Evolutionary conservation across 2,113 vertebrate genomes (phyloP), one percentile per base, ranked within the genome.

Genomic region (Syngnathus scovelli): DNA sequence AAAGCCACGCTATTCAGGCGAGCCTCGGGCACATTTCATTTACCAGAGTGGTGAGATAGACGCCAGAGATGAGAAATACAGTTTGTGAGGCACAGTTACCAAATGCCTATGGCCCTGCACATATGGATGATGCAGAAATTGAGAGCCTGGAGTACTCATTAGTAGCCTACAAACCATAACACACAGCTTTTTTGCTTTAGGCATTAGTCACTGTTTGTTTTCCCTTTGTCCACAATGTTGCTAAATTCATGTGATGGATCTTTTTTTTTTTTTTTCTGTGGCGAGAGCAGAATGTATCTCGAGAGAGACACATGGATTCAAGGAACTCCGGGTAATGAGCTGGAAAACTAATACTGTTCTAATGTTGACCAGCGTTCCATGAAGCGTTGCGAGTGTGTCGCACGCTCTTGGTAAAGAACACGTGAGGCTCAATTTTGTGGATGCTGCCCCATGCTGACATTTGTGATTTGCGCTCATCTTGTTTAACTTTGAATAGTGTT

Each of bases 261-360:
- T 4, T 70, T 64, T 74, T 56, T 70, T 64, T 74, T 56, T 43
- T 13, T 70, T 64, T 74, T 56, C 41, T n/a, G 69, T 43, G 55
- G 51, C 52, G 5, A 5, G 9, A 41, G 67, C 64, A 67, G 69
- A 70, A 66, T 69, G 38, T 55, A 54, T 81, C 76, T 59, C 13
- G 18, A 62, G 69, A 69, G 78, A 74, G 56, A 46, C 27, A 1
- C 5, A 0, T 37, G 46, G 52, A 63, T 68, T 39, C 27, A 61
- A 18, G 68, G 68, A 69, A 78, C 67, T 75, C 52, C 67, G 72
- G 70, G 46, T 77, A 83, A 85, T 79, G 75, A 76, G 73, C 48
- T 76, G 71, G 68, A 83, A 83, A 85, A 78, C 51, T 49, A 72
- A 39, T 64, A 79, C 60, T 76, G 66, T 78, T 23, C 18, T 77